Percentiles rank a stretch among this genome's conserved stretches.
phyloP scores from a whole-genome alignment of 2,797 vertebrate genomes.

The Syngnathus rostellatus region DNA sequence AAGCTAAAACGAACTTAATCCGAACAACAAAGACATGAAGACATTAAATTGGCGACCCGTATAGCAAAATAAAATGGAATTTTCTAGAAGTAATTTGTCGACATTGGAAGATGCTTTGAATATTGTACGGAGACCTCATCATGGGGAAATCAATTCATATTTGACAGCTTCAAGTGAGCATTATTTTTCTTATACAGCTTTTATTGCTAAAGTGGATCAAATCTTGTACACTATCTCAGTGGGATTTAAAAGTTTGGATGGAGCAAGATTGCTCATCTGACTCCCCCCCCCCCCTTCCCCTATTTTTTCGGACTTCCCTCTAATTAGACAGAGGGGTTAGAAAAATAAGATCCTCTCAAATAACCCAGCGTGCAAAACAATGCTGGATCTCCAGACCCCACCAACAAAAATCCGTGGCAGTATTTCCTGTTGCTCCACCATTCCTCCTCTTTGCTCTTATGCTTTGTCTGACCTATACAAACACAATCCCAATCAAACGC shows the following conservation, averaged over 20 bases:
- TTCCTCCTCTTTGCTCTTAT: background rate
- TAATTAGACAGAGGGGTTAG: slow-evolving; percentile 53
- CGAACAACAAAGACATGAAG: background rate
- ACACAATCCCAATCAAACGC: slow-evolving; percentile 4
- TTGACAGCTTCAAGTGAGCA: background rate
- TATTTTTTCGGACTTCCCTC: slow-evolving; percentile 27
- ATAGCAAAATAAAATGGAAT: too few species aligned
- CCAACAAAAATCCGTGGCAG: background rate
- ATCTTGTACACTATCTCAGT: background rate
- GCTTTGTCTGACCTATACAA: slow-evolving; percentile 1
- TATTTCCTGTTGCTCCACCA: too few species aligned
- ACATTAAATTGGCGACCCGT: background rate
- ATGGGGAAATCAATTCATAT: background rate
- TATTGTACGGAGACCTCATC: too few species aligned
- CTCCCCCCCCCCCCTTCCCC: slow-evolving; percentile 14
- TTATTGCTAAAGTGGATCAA: too few species aligned
- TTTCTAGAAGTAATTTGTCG: too few species aligned
- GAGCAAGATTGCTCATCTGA: slow-evolving; percentile 9
- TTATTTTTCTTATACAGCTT: background rate
- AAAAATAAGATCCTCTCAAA: slow-evolving; percentile 41
- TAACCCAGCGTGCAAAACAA: slow-evolving; percentile 24
- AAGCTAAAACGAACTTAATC: background rate
- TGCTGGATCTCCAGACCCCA: slow-evolving; percentile 27
- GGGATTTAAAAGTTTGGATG: slow-evolving; percentile 10
- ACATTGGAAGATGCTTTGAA: too few species aligned